phyloP scores from a whole-genome alignment of 2,113 vertebrate genomes.

The Aramus guarauna region DNA sequence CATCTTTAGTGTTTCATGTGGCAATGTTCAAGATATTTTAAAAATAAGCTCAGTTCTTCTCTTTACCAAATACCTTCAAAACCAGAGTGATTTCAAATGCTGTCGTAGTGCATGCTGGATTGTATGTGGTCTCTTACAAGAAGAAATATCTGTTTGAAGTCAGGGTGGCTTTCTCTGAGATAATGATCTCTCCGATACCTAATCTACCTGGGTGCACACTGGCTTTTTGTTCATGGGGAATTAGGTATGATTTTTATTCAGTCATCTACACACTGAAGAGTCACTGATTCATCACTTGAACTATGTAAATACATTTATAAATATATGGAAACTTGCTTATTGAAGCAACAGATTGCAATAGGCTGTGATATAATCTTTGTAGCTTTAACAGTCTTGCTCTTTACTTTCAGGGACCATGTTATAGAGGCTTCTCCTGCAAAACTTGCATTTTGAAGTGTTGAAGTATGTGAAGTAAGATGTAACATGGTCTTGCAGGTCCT shows the following conservation, averaged over 20 bases:
- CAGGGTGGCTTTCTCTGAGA: background rate
- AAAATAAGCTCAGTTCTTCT: background rate
- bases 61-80: background rate
- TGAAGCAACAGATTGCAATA: background rate
- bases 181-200: background rate
- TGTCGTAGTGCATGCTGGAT: rapidly evolving
- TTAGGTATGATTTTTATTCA: background rate
- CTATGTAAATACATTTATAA: background rate
- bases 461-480: background rate
- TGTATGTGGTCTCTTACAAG: background rate
- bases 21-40: background rate
- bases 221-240: background rate
- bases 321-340: background rate
- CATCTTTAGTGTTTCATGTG: background rate
- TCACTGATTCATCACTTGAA: background rate
- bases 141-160: background rate
- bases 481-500: background rate
- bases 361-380: background rate
- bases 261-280: background rate
- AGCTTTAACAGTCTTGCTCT: background rate
- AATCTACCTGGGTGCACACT: background rate
- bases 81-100: background rate
- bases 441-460: background rate
- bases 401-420: background rate
- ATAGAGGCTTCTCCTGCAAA: background rate